Evolutionary conservation across 2,888 invertebrate genomes (phyloP).

Genomic region (Ormia ochracea): DNA sequence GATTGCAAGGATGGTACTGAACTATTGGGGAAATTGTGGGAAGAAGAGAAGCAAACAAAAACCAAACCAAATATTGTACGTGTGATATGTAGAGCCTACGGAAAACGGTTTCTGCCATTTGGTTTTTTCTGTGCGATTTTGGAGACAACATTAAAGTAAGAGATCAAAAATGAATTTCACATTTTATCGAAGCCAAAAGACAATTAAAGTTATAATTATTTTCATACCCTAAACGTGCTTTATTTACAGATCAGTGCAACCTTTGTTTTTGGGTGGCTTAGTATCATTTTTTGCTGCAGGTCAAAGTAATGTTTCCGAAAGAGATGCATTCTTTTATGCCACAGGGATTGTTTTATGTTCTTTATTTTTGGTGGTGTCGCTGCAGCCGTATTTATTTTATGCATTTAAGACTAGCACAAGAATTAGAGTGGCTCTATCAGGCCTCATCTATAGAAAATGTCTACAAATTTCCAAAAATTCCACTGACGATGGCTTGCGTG

Average conservation of each 20-base stretch:
- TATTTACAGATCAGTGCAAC: constrained; percentile 80
- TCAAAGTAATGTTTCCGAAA: constrained; percentile 77
- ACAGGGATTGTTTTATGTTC: constrained; percentile 81
- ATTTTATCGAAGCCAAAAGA: background rate
- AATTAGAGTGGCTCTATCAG: constrained; percentile 83
- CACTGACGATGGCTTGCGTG: constrained; percentile 88
- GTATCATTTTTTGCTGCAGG: constrained; percentile 81
- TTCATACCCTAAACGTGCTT: too few relatives aligned
- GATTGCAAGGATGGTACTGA: constrained; percentile 78
- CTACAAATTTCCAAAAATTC: constrained; percentile 86
- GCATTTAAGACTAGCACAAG: constrained; percentile 84
- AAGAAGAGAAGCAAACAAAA: constrained; percentile 72
- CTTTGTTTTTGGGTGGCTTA: constrained; percentile 81
- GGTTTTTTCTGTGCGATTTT: constrained; percentile 70
- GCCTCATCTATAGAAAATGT: constrained; percentile 85
- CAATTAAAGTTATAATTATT: background rate
- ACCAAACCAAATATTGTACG: constrained; percentile 77
- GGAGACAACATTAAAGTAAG: constrained; percentile 73
- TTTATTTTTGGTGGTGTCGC: constrained; percentile 79
- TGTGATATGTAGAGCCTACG: constrained; percentile 77
- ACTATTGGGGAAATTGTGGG: constrained; percentile 76
- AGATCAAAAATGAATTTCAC: background rate
- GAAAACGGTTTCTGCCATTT: constrained; percentile 71
- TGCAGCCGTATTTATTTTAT: constrained; percentile 87
- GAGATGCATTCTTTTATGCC: constrained; percentile 84